Evolutionary conservation across 2,797 vertebrate genomes (phyloP).

Genomic region (Melanotaenia maccullochi): DNA sequence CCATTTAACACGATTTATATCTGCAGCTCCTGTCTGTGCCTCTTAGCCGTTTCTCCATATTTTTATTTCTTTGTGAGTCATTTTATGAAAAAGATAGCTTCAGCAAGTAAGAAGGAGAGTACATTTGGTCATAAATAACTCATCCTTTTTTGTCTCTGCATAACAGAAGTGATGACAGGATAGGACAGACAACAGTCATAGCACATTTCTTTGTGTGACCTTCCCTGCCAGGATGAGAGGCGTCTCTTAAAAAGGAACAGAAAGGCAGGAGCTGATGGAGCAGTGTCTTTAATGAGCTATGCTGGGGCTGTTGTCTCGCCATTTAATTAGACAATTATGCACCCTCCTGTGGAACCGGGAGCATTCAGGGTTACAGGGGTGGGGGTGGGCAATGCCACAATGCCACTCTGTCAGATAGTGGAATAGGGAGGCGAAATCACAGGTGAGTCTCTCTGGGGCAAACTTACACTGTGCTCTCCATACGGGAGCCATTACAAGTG

Average conservation of each 20-base stretch:
- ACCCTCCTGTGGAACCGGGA: slow-evolving; percentile 64
- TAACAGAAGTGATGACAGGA: slow-evolving; percentile 4
- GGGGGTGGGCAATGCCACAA: slow-evolving; percentile 51
- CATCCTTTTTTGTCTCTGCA: slow-evolving; percentile 10
- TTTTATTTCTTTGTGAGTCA: neutral
- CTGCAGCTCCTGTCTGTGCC: neutral
- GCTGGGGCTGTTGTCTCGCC: slow-evolving; percentile 68
- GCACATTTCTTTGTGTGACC: slow-evolving; percentile 65
- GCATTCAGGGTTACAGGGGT: slow-evolving; percentile 71
- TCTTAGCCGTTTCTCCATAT: neutral
- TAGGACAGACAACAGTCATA: slow-evolving; percentile 17
- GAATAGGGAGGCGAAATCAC: slow-evolving; percentile 64
- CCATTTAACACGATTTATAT: slow-evolving; percentile 24
- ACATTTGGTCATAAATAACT: slow-evolving; percentile 3
- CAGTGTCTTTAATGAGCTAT: slow-evolving; percentile 77
- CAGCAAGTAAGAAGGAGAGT: slow-evolving; percentile 3
- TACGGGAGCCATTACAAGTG: slow-evolving; percentile 67
- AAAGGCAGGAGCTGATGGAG: slow-evolving; percentile 69
- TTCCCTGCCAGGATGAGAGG: slow-evolving; percentile 70
- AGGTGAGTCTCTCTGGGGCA: slow-evolving; percentile 71
- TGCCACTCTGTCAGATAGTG: slow-evolving; percentile 66
- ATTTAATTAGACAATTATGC: slow-evolving; percentile 85
- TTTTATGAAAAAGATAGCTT: slow-evolving; percentile 3
- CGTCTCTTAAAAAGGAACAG: slow-evolving; percentile 43
- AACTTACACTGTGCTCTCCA: slow-evolving; percentile 43